Base-by-base conservation (phyloP, 2,888 invertebrate genomes). In the Sphecodes monilicornis region DNA sequence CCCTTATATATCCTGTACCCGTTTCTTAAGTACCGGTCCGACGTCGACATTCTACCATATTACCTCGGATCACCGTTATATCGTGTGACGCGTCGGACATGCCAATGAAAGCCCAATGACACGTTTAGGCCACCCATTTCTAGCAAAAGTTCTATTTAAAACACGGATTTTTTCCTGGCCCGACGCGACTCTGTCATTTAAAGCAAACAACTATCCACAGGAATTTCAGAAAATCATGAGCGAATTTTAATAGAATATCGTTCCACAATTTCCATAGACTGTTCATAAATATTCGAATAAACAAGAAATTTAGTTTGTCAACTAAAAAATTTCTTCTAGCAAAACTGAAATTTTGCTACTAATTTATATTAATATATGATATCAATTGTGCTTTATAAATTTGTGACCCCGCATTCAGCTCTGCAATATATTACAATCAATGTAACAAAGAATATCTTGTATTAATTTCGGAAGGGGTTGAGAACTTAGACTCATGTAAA, bases 1-100 rank as follows among this genome's bases (percentile, higher is more conserved):
- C 91, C 90, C 88, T 90, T 89, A 86, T 82, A 86, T 79, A 82
- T 84, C 80, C 68, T 80, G 75, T 78, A 84, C 74, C 85, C 82
- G 81, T 86, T 88, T 75, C 89, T 86, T 85, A 85, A 90, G 84
- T 69, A 85, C 77, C 76, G 82, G 70, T 73, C 78, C 85, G 50
- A 84, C 82, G 74, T 85, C 82, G 79, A 70, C 84, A 54, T 85
- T 81, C 80, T 73, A 66, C 64, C 57, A 60, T 82, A 77, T 80
- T 86, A 82, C 75, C 82, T 50, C n/a, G 73, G 64, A 79, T 81
- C 76, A 57, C 57, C 73, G 68, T 86, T 69, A 84, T 69, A 69
- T 66, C 36, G 22, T 75, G 77, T 54, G 77, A 77, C 76, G 32
- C 71, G 13, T 36, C 43, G 50, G 69, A 74, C 66, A 80, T 66